Evolutionary conservation across 92 coral and sea anemone genomes (phyloP), one percentile per base, ranked within the genome.

Genomic region (Epizoanthus fatuus): DNA sequence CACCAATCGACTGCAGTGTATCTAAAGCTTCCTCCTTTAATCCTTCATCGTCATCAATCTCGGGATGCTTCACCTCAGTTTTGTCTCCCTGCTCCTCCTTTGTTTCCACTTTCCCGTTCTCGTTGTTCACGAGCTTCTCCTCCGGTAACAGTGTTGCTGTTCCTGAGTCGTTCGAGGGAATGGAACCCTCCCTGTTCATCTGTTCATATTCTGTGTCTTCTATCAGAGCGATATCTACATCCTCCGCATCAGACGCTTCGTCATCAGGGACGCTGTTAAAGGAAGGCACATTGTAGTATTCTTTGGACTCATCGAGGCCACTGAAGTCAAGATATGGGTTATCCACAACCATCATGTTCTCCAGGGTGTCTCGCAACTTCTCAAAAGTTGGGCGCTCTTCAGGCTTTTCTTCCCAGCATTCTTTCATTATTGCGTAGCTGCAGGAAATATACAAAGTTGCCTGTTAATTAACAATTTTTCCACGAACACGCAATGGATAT

Each of bases 281-380:
- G 29, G 98, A 94, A 22, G 98, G 98, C 22, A 94, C 98, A 39
- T 94, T 94, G 66, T 94, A 94, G 84, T 94, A 94, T 54, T 89
- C 93, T 37, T 89, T 79, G 17, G 95, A 74, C 75, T 94, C 98
- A 76, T 94, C 98, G 62, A 94, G 53, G 15, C 82, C 88, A 75
- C 86, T 87, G 57, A 93, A 93, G 87, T 94, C 98, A 80, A 94
- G 74, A 76, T 94, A 94, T 16, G 98, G 98, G 19, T 90, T 94
- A 49, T 94, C 98, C 51, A 72, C 69, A 81, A 89, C 90, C 98
- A 94, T 91, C 98, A 94, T 91, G 12, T 72, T 75, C 86, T 94
- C 98, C 72, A 94, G 81, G 20, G 69, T 74, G 58, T 87, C 87
- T 52, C 86, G 81, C 62, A 94, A 72, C 68, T 51, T 73, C 6